Evolutionary conservation across 1,140 invertebrate genomes (phyloP).

Genomic region (Bombus soroeensis): DNA sequence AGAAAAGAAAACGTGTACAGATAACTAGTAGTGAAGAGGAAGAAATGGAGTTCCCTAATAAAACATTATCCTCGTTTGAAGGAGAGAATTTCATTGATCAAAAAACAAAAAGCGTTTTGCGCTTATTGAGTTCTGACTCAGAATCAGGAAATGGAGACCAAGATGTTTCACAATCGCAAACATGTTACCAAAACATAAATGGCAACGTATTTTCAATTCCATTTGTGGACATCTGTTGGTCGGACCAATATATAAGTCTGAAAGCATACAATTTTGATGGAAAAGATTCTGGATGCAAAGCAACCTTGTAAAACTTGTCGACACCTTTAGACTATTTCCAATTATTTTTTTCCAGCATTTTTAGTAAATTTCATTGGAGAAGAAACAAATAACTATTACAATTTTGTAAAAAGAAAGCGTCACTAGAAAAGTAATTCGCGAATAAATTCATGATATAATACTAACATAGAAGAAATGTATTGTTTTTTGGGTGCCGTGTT

Average conservation of each 20-base stretch:
- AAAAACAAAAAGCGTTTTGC: neutral
- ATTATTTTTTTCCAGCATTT: constrained; percentile 3
- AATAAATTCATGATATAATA: neutral
- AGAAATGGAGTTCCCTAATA: constrained; percentile 4
- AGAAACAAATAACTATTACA: neutral
- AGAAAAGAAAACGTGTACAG: neutral
- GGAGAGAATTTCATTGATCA: neutral
- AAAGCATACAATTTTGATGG: neutral
- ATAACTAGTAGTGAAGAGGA: neutral
- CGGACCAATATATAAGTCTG: neutral
- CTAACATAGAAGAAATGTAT: neutral
- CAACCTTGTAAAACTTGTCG: neutral
- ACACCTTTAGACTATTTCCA: neutral
- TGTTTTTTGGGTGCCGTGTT: neutral
- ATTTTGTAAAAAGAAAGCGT: neutral
- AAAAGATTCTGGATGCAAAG: neutral
- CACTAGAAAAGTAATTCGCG: neutral
- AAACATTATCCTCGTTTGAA: neutral
- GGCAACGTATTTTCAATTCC: neutral
- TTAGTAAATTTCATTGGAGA: neutral
- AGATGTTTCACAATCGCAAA: neutral
- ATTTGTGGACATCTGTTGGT: neutral
- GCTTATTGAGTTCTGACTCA: neutral
- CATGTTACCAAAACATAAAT: neutral
- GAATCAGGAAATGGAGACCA: neutral